Conservation (phyloP, 2,113 vertebrate genomes). For the Pseudopodoces humilis region DNA sequence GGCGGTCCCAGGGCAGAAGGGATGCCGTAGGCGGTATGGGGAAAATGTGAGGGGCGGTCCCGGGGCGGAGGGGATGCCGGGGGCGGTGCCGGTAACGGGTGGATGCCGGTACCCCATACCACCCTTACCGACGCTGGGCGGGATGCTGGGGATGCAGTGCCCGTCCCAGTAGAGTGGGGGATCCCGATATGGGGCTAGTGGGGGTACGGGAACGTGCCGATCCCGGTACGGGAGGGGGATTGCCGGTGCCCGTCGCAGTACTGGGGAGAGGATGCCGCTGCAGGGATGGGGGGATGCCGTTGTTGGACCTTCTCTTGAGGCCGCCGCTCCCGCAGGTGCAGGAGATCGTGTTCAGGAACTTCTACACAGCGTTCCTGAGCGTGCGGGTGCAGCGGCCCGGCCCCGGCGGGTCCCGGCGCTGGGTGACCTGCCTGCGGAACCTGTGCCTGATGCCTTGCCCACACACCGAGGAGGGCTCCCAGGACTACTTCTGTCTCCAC, state of each 20-base stretch:
- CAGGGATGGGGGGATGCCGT: neutral
- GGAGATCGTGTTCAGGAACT: slow-evolving; percentile 90
- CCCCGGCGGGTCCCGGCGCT: slow-evolving; percentile 54
- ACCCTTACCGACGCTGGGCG: neutral
- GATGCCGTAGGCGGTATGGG: neutral
- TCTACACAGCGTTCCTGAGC: slow-evolving; percentile 89
- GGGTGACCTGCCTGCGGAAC: slow-evolving; percentile 85
- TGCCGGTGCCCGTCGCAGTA: neutral
- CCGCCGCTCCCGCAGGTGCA: slow-evolving; percentile 38
- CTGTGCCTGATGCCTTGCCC: slow-evolving; percentile 87
- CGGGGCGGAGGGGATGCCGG: neutral
- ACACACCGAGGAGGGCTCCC: slow-evolving; percentile 87
- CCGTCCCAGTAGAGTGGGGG: neutral
- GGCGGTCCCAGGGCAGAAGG: neutral
- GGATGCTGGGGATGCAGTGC: neutral
- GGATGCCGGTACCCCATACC: neutral
- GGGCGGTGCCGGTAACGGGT: neutral
- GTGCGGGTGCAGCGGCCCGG: slow-evolving; percentile 79
- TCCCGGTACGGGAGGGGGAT: neutral
- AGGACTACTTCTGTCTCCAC: slow-evolving; percentile 86
- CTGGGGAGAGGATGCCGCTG: neutral
- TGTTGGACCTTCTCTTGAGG: neutral
- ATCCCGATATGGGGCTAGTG: neutral
- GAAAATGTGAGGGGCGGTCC: neutral
- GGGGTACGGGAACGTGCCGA: neutral